A percentile compares a stretch with the other conserved stretches of the same genome.
Evolutionary conservation across 2,113 vertebrate genomes (phyloP).

Genomic region (Ranitomeya variabilis): DNA sequence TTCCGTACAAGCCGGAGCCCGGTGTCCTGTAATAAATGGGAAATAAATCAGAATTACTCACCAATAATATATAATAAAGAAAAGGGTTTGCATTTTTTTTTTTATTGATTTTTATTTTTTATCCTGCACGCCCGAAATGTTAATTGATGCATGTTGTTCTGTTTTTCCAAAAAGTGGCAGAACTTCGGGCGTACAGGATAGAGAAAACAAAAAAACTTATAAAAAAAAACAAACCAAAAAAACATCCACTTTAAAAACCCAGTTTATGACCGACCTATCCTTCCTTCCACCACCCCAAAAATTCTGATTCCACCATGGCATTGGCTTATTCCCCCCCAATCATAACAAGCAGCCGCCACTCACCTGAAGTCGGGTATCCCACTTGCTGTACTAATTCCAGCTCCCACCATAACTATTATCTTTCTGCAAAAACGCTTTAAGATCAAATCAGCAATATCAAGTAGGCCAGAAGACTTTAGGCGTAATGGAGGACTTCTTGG

Average conservation of each 20-base stretch:
- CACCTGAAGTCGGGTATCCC: slow-evolving; percentile 96
- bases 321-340: not conserved
- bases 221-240: too few species aligned
- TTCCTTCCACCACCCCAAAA: not conserved
- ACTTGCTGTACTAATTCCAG: slow-evolving; percentile 93
- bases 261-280: too few species aligned
- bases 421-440: slow-evolving; percentile 67
- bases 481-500: not conserved
- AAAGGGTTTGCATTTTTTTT: too few species aligned
- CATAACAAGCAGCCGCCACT: not conserved
- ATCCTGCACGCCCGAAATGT: too few species aligned
- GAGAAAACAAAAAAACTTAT: too few species aligned
- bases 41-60: not conserved
- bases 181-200: too few species aligned
- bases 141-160: too few species aligned
- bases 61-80: not conserved
- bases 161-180: too few species aligned
- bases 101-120: too few species aligned
- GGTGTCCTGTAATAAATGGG: slow-evolving; percentile 63
- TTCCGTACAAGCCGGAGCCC: slow-evolving; percentile 76
- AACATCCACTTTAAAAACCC: too few species aligned
- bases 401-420: slow-evolving; percentile 90
- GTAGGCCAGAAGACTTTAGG: not conserved
- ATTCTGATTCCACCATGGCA: not conserved
- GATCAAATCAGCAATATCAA: slow-evolving; percentile 62